Conservation (phyloP, 2,113 vertebrate species). For the Neotoma lepida region DNA sequence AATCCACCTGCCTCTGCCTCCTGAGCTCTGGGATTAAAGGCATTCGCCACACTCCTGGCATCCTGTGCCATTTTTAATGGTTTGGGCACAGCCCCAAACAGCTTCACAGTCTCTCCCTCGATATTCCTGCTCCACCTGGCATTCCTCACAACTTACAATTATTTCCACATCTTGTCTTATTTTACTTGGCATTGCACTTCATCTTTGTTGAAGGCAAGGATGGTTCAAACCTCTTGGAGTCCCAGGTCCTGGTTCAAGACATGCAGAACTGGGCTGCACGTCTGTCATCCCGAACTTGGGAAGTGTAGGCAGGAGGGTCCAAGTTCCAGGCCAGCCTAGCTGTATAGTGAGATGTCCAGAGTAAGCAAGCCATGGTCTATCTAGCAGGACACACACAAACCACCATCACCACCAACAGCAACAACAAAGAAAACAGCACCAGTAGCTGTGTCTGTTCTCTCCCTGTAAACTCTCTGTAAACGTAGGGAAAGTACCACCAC, state of each 20-base stretch:
- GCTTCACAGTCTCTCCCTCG: background rate
- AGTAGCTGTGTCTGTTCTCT: background rate
- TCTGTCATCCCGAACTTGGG: background rate
- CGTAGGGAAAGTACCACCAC: background rate
- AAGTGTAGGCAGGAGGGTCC: background rate
- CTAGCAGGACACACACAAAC: background rate
- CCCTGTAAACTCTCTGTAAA: too few relatives aligned
- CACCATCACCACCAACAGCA: background rate
- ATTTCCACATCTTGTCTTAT: background rate
- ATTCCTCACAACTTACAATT: background rate
- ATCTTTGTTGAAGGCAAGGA: background rate
- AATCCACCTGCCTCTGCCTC: background rate
- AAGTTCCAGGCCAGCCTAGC: background rate
- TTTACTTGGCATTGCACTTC: slow-evolving; percentile 32
- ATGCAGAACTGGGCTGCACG: background rate
- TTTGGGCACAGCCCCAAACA: background rate
- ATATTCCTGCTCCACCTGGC: background rate
- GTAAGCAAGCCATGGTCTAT: background rate
- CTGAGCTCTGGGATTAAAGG: background rate
- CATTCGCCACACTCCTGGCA: background rate
- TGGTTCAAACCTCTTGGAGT: background rate
- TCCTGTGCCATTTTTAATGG: background rate
- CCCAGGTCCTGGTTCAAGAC: background rate
- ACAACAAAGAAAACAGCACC: background rate
- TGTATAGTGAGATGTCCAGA: background rate